Percentiles rank a stretch among this genome's conserved stretches.
phyloP scores from a whole-genome alignment of 2,113 vertebrate species.

The Scopus umbretta region DNA sequence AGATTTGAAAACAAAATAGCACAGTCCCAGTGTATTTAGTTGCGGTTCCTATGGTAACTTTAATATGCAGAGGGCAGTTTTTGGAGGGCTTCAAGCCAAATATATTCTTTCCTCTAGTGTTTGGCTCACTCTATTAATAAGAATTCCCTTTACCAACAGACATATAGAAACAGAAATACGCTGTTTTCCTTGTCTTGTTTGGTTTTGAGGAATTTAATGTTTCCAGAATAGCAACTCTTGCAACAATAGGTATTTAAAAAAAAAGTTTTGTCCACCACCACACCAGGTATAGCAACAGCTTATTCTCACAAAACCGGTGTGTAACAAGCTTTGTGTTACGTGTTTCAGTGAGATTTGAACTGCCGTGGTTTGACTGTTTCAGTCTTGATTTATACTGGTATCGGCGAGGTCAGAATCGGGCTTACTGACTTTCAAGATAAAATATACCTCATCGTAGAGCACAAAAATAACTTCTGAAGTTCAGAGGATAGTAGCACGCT shows the following conservation, averaged over 20 bases:
- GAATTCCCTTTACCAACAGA: neutral
- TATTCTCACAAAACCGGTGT: neutral
- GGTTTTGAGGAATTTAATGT: neutral
- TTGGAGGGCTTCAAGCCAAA: neutral
- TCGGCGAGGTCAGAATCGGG: neutral
- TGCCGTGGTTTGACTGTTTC: neutral
- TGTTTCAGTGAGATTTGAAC: neutral
- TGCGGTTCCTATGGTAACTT: neutral
- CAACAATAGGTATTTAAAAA: neutral
- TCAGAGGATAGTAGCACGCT: neutral
- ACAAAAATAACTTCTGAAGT: neutral
- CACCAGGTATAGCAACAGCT: neutral
- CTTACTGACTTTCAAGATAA: neutral
- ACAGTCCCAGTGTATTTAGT: neutral
- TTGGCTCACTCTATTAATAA: neutral
- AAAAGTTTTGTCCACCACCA: neutral
- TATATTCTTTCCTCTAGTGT: neutral
- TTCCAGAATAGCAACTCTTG: neutral
- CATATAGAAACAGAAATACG: neutral
- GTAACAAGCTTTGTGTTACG: neutral
- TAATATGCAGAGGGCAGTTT: neutral
- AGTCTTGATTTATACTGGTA: neutral
- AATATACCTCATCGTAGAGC: neutral
- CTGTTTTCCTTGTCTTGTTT: neutral
- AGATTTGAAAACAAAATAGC: neutral